Evolutionary conservation across 2,797 vertebrate genomes (phyloP), one percentile per base, ranked within the genome.

Genomic region (Pantherophis alleghaniensis): DNA sequence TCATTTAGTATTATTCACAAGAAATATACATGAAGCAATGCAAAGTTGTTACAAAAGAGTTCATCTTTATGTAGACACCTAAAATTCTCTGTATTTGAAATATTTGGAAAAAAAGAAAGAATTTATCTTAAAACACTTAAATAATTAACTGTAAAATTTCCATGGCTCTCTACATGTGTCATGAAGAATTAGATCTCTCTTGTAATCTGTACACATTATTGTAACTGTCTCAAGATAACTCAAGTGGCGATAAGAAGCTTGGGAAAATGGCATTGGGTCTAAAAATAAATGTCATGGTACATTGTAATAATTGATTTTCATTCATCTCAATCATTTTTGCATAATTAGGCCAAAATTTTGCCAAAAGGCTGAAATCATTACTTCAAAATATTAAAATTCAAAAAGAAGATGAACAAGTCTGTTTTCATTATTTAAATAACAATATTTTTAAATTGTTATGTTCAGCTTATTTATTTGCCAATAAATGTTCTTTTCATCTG

Each of bases 221-320:
- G 59, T 79, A 90, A 90, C 56, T 63, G 20, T 79, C 88, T 86
- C 37, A 42, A 86, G 59, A 92, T 66, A 87, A 88, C 94, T 90
- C 94, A 94, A 24, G 93, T 96, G 90, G 60, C 93, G 86, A 92
- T 95, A 90, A 0, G n/a, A 61, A 94, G 79, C 87, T 91, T 95
- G 92, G 61, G 20, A 92, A 91, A 92, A 92, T 74, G 63, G 37
- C 69, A 18, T 95, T 88, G n/a, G 83, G 22, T 32, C 93, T 95
- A 95, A 96, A 96, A 96, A 95, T 96, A 95, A 94, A 95, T 92
- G 90, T 88, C 86, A 51, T 74, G 88, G 91, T 55, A 56, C 60
- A 88, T 86, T 69, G 92, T 95, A 94, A 94, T 90, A 92, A 94
- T 96, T 95, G 96, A 96, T 96, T 93, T 94, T 53, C 94, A 88